Evolutionary conservation across 2,797 vertebrate species (phyloP).

Genomic region (Mus caroli): DNA sequence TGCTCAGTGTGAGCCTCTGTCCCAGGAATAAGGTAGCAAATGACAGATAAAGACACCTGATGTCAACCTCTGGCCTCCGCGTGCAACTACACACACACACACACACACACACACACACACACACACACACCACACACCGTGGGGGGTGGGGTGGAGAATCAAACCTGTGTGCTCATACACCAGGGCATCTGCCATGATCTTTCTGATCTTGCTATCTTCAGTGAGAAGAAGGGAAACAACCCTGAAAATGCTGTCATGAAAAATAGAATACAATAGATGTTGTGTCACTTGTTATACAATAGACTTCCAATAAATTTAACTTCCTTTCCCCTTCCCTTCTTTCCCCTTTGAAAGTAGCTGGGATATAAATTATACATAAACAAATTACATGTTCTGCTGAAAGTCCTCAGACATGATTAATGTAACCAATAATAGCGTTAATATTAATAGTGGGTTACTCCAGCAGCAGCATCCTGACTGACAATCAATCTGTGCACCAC

Average conservation of each 20-base stretch:
- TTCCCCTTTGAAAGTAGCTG: constrained; percentile 62
- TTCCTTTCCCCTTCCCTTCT: constrained; percentile 60
- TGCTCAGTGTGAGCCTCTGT: neutral
- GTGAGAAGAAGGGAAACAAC: neutral
- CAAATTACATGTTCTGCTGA: constrained; percentile 71
- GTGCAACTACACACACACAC: neutral
- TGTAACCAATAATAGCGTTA: constrained; percentile 77
- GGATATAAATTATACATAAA: constrained; percentile 81
- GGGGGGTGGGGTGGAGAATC: neutral
- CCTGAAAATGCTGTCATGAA: neutral
- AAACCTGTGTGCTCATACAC: neutral
- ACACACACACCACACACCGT: neutral
- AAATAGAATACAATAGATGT: constrained; percentile 14
- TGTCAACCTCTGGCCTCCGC: neutral
- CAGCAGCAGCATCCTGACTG: constrained; percentile 41
- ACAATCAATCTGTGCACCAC: constrained; percentile 37
- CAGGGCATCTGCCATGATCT: too few relatives aligned
- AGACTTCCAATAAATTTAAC: constrained; percentile 69
- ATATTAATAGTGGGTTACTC: constrained; percentile 77
- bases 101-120: neutral
- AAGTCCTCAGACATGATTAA: constrained; percentile 79
- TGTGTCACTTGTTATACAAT: constrained; percentile 1
- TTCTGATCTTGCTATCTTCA: neutral
- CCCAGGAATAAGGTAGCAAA: neutral
- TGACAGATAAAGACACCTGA: neutral